Base-by-base conservation (phyloP, 2,888 invertebrate genomes). In the Anthrax anthrax region DNA sequence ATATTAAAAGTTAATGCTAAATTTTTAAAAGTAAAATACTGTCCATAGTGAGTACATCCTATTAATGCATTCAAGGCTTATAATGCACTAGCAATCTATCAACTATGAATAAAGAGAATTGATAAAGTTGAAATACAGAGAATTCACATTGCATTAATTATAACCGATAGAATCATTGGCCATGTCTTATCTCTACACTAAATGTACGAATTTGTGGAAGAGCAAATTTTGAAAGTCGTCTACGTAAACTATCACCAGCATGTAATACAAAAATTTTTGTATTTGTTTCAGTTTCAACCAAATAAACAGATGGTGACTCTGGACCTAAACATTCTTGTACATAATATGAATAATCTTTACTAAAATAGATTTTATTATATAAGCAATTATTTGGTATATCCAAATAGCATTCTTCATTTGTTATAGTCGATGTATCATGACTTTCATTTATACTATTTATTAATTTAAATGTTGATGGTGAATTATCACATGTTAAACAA, bases 291-390 rank as follows among this genome's bases (percentile, higher is more conserved):
- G 77, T 74, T 46, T 77, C 72, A 50, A 80, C 77, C 47, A 84
- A 69, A 61, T 80, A 76, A 32, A 75, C 73, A 14, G 77, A 78
- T 0, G 84, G 84, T 12, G 81, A 73, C 40, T 79, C 79, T 1
- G 84, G 84, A 17, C 84, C 92, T 53, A 87, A 70, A 65, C 94
- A 94, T 60, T 87, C 85, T 69, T 77, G 77, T 0, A 77, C 75
- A 47, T 76, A 78, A 51, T 74, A 76, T 10, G 75, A 73, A 56
- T 67, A 77, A 57, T 76, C 77, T 49, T 64, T 72, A 65, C 81
- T 81, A 59, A 82, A 82, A 54, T 75, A 71, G 48, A 81, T 72
- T 51, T 77, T 72, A 61, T 81, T 82, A 66, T 75, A 82, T 32
- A 77, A 69, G 51, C 77, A 78, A 50, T 72, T 72, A 8, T 70